Conservation (phyloP, 1,140 invertebrate genomes). For the Hermatobates lingyangjiaoensis region DNA sequence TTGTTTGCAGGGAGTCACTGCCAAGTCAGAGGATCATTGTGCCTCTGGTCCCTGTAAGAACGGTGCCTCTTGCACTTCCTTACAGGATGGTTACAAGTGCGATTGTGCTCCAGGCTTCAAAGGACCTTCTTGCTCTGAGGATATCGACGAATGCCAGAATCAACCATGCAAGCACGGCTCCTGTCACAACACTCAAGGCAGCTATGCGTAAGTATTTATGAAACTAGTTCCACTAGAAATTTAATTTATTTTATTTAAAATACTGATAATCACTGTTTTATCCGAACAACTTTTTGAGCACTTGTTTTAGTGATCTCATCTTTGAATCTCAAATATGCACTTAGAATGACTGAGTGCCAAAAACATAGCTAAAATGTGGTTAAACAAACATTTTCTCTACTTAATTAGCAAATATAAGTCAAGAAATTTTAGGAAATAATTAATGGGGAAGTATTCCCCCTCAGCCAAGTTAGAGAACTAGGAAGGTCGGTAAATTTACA, state of each 20-base stretch:
- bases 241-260: background rate
- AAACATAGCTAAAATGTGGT: too few species aligned
- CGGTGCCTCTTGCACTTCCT: slow-evolving; percentile 59
- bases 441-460: too few species aligned
- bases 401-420: too few species aligned
- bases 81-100: slow-evolving; percentile 57
- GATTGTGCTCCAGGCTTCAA: slow-evolving; percentile 70
- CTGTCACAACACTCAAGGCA: slow-evolving; percentile 74
- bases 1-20: slow-evolving; percentile 58
- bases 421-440: too few species aligned
- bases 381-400: too few species aligned
- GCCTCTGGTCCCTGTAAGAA: slow-evolving; percentile 72
- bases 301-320: too few species aligned
- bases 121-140: slow-evolving; percentile 64
- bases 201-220: slow-evolving; percentile 51
- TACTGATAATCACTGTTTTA: too few species aligned
- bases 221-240: background rate
- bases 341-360: too few species aligned
- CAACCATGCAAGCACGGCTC: slow-evolving; percentile 46
- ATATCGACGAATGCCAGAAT: slow-evolving; percentile 65
- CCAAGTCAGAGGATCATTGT: slow-evolving; percentile 71
- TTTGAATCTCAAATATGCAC: too few species aligned
- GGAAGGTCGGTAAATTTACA: too few species aligned
- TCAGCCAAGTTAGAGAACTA: too few species aligned
- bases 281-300: too few species aligned